A percentile compares a stretch with the other conserved stretches of the same genome.
Conservation (phyloP, 1,140 invertebrate genomes). For the Cydia strobilella region DNA sequence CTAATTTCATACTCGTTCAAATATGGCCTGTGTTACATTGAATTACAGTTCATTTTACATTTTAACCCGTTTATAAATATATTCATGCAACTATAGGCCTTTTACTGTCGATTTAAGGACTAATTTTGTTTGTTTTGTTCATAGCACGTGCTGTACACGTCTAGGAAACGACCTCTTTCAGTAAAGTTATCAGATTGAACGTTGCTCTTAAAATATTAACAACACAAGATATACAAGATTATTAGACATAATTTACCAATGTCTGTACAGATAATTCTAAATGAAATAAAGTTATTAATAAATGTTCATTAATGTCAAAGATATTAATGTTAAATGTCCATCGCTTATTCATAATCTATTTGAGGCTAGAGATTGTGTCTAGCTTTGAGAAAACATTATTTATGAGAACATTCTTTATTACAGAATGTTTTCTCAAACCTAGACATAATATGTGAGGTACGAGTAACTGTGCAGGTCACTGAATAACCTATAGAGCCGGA, state of each 20-base stretch:
- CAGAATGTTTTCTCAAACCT: no score
- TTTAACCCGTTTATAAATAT: background rate
- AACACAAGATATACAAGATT: background rate
- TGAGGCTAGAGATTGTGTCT: no score
- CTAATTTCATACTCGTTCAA: background rate
- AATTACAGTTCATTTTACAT: background rate
- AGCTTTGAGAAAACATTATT: no score
- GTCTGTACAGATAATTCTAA: no score
- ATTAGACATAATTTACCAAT: conserved; percentile 7
- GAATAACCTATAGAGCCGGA: no score
- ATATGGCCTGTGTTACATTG: background rate
- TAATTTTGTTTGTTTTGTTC: background rate
- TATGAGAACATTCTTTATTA: no score
- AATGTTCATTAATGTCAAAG: no score
- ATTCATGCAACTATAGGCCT: background rate
- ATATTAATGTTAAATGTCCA: no score
- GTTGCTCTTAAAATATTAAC: conserved; percentile 8
- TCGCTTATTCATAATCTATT: no score
- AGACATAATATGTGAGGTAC: no score
- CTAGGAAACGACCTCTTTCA: background rate
- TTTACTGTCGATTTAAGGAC: background rate
- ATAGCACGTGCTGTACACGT: background rate
- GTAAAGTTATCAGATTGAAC: background rate
- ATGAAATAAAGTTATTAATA: no score
- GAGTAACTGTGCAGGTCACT: no score